Base-by-base conservation (phyloP, 2,797 vertebrate species). In the Hypotaenidia philippensis region DNA sequence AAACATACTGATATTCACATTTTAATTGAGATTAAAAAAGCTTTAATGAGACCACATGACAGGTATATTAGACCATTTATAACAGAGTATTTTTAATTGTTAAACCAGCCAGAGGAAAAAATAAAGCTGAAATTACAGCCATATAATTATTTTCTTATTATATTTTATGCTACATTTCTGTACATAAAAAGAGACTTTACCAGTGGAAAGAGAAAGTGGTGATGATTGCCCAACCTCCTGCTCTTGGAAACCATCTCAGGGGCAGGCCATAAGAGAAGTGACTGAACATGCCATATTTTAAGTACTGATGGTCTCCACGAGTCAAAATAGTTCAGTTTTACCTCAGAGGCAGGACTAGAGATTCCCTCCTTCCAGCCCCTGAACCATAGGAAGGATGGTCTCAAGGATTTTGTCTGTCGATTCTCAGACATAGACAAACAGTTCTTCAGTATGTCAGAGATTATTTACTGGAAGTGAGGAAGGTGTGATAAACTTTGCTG, bases 401-500 rank as follows among this genome's bases (percentile, higher is more conserved):
- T 83, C 26, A 55, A 47, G 34, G 31, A 78, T 70, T 92, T 79
- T 84, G 19, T 75, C 59, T 41, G 29, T 47, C 50, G 20, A 81
- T 60, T 75, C 29, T 90, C 23, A 74, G 32, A 63, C 18, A 23
- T 0, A 19, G 49, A 27, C 17, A 92, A 84, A 44, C 16, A 72
- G 22, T 65, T 88, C 49, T 76, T 76, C 47, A 41, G 4, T 47
- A 34, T 32, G n/a, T 59, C 3, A 2, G 55, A 89, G 55, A 26
- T 44, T 59, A 41, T 41, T 56, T 65, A 40, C 21, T 55, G 41
- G 10, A 65, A 65, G 47, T 45, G 50, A 87, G 50, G 83, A 76
- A 87, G 26, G 32, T 79, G n/a, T 40, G 57, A 87, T 69, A 78
- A 87, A 65, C 21, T 79, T 85, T 81, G 34, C 29, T 80, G 76